A percentile compares a stretch with the other conserved stretches of the same genome.
These are phyloP conservation scores for Formica selysi DNA, from an alignment of 1,140 invertebrate genomes.

Conservation along the genomic window DNA sequence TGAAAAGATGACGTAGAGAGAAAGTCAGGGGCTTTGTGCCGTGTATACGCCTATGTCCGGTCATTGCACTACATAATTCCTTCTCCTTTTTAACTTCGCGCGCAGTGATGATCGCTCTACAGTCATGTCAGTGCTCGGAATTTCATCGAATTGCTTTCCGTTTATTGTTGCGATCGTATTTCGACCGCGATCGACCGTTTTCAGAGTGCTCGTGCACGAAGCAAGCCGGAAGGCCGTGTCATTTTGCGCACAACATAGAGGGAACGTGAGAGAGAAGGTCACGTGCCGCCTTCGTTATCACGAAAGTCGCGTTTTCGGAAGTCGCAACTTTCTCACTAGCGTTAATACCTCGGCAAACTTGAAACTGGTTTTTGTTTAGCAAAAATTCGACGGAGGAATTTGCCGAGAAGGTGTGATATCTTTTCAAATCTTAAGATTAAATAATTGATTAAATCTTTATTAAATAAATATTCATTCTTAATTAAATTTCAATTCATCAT, in stretches of 20 bases:
- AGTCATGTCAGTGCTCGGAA: slow-evolving; percentile 29
- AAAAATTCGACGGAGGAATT: background rate
- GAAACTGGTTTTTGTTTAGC: slow-evolving; percentile 4
- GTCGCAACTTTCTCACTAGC: background rate
- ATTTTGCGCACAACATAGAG: background rate
- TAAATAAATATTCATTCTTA: background rate
- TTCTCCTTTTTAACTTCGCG: slow-evolving; percentile 59
- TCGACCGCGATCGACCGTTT: background rate
- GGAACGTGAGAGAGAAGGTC: background rate
- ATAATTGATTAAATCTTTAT: background rate
- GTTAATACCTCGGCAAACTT: background rate
- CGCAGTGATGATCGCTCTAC: slow-evolving; percentile 24
- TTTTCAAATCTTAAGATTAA: background rate
- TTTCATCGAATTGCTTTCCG: slow-evolving; percentile 5
- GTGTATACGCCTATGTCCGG: slow-evolving; percentile 77
- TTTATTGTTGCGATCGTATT: background rate
- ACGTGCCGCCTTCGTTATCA: background rate
- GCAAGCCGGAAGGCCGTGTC: background rate
- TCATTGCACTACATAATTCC: slow-evolving; percentile 77
- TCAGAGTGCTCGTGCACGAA: no score
- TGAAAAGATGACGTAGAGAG: slow-evolving; percentile 75
- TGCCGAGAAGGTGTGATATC: background rate
- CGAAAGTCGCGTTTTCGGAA: background rate
- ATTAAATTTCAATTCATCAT: no score
- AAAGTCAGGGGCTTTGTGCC: slow-evolving; percentile 75